A percentile compares a stretch with the other conserved stretches of the same genome.
These are phyloP conservation scores for Pristiophorus japonicus DNA, from an alignment of 2,113 vertebrate genomes.

Conservation along the genomic window DNA sequence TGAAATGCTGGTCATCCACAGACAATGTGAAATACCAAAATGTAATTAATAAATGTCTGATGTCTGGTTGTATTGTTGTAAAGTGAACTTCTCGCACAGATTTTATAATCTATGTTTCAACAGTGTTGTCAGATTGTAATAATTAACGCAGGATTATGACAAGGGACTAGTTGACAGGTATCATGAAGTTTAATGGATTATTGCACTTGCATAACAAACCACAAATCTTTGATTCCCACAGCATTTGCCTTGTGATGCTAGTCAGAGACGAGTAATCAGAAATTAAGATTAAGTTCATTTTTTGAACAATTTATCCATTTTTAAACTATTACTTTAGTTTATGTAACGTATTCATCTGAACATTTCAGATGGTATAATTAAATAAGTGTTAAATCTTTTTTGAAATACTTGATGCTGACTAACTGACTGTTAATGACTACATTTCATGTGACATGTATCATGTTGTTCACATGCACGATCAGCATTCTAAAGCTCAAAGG, in stretches of 20 bases:
- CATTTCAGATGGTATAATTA: not conserved
- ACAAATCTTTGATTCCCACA: not conserved
- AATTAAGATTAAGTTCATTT: constrained; percentile 15
- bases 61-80: not conserved
- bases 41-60: not conserved
- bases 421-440: not conserved
- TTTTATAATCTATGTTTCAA: not conserved
- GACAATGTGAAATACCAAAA: not conserved
- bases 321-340: not conserved
- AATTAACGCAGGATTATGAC: not conserved
- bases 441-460: not conserved
- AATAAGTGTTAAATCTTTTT: not conserved
- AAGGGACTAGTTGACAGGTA: not conserved
- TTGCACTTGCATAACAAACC: not conserved
- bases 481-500: not conserved
- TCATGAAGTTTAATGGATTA: not conserved
- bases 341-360: not conserved
- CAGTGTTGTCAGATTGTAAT: not conserved
- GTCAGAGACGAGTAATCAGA: not conserved
- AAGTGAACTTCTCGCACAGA: too few species aligned
- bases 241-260: not conserved
- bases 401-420: not conserved
- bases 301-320: not conserved
- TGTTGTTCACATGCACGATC: not conserved
- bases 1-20: not conserved